Percentiles rank a stretch among this genome's conserved stretches.
These are phyloP conservation scores for Chrysodeixis includens DNA, from an alignment of 2,888 invertebrate genomes.

Conservation along the genomic window DNA sequence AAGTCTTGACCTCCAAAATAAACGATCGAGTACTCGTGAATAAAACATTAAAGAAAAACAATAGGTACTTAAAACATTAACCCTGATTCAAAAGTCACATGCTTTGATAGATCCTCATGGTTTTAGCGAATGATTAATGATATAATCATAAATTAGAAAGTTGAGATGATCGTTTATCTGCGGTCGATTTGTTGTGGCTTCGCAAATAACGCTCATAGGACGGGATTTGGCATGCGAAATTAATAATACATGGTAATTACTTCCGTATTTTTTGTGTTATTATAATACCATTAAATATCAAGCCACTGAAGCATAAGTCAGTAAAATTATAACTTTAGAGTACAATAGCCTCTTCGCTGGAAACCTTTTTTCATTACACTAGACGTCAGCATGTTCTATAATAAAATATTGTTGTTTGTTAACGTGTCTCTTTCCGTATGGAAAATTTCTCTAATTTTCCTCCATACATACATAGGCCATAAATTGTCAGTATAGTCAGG, in stretches of 20 bases:
- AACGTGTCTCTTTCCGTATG: background rate
- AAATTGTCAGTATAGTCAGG: conserved; percentile 17
- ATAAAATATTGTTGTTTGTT: too few relatives aligned
- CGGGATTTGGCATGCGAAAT: conserved; percentile 19
- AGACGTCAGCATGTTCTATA: too few relatives aligned
- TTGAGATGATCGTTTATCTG: conserved; percentile 26
- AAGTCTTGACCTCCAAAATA: conserved; percentile 6
- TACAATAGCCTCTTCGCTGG: background rate
- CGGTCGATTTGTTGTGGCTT: conserved; percentile 19
- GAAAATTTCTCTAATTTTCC: conserved; percentile 8
- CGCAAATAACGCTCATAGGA: conserved; percentile 21
- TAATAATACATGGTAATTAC: conserved; percentile 23
- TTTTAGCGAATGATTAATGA: background rate
- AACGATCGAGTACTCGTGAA: conserved; percentile 3
- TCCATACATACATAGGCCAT: conserved; percentile 23
- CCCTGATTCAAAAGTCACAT: conserved; percentile 8
- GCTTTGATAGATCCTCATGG: background rate
- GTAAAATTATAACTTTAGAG: background rate
- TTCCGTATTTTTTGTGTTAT: conserved; percentile 40
- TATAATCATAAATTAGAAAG: conserved; percentile 48
- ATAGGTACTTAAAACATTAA: conserved; percentile 5
- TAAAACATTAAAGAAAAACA: conserved; percentile 8
- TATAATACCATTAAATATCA: conserved; percentile 32
- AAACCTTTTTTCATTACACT: too few relatives aligned
- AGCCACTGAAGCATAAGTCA: conserved; percentile 2